Base-by-base conservation (phyloP, 2,113 vertebrate species). In the Montifringilla adamsi region DNA sequence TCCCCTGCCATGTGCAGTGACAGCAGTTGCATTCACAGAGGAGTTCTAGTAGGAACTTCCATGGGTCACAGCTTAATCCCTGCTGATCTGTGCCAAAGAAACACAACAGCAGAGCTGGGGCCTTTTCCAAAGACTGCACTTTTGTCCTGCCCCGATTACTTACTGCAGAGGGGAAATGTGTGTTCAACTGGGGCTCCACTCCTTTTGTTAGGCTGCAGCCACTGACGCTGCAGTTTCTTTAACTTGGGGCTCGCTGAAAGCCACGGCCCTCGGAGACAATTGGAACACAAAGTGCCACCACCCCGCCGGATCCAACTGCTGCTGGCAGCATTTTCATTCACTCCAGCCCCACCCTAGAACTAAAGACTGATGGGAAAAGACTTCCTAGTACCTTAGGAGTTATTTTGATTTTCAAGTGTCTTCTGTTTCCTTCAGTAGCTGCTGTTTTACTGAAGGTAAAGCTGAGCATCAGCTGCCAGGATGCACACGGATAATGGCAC, bases 21-120 rank as follows among this genome's bases (percentile, higher is more conserved):
- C 94, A 97, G 95, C 96, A 95, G 58, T 93, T 97, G 87, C 44
- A 96, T 95, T 94, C 94, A 96, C 26, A 77, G 62, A 91, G 56
- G 41, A 76, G 66, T 92, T 94, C 89, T 64, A 76, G 84, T 50
- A 95, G 93, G 95, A 96, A 77, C 94, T 92, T 87, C 66, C 82
- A 84, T 30, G 67, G 89, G 77, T 84, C 73, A 78, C 56, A 74
- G 92, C 39, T 63, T 96, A 95, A 96, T 95, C 92, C 83, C 88
- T 9, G 52, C n/a, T 95, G 88, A 86, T 92, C 20, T 35, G 64
- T 60, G 90, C 95, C 93, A 96, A 93, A 95, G 90, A 89, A 93
- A 74, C 1, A 56, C 80, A 80, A 21, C 0, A 9, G 50, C 56
- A 30, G 64, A 77, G 76, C 90, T 41, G 49, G 6, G 41, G 30